Evolutionary conservation across 2,797 vertebrate species (phyloP).

Genomic region (Phrynocephalus vlangalii): DNA sequence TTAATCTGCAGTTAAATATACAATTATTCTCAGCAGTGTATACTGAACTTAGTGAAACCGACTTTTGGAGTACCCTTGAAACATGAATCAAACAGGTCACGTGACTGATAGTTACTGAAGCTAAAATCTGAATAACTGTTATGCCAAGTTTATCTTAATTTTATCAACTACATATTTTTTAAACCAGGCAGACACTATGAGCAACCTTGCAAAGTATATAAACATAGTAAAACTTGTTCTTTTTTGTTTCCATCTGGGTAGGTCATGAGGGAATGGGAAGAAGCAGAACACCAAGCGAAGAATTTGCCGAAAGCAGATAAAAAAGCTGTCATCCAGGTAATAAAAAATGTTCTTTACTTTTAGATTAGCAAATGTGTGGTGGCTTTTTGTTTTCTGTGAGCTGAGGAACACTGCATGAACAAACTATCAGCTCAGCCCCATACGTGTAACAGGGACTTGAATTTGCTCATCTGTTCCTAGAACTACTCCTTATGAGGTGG

Average conservation of each 20-base stretch:
- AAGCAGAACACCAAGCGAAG: slow-evolving; percentile 95
- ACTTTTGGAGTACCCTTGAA: background rate
- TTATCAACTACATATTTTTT: background rate
- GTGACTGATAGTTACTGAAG: background rate
- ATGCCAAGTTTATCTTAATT: background rate
- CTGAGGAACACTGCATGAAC: background rate
- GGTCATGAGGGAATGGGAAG: slow-evolving; percentile 99
- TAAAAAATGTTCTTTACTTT: background rate
- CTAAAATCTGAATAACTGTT: background rate
- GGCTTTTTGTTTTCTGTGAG: background rate
- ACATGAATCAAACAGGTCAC: background rate
- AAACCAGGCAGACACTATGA: background rate
- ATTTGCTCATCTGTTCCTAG: background rate
- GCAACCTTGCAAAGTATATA: background rate
- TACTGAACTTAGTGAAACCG: background rate
- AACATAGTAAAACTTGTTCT: slow-evolving; percentile 19
- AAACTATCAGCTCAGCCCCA: background rate
- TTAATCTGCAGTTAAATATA: background rate
- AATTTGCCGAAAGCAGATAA: slow-evolving; percentile 94
- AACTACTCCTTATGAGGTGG: background rate
- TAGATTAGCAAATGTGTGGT: background rate
- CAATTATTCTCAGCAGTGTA: background rate
- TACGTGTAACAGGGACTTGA: background rate
- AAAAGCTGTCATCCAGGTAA: slow-evolving; percentile 97
- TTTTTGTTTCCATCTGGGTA: slow-evolving; percentile 66